Percentiles rank a stretch among this genome's conserved stretches.
phyloP scores from a whole-genome alignment of 2,888 invertebrate species.

The Anticlea derivata region DNA sequence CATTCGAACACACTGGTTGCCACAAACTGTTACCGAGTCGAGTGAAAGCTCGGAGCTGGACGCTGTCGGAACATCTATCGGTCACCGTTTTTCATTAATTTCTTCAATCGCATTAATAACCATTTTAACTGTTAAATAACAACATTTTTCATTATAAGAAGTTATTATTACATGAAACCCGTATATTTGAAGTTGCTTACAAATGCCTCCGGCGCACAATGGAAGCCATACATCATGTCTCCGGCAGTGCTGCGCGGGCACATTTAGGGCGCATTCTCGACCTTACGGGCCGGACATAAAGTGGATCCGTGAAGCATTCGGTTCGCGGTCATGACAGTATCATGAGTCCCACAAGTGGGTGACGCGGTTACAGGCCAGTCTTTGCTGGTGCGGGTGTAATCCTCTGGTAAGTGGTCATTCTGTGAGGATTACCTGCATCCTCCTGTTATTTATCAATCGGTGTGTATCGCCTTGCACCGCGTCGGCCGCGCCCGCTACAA shows the following conservation, averaged over 20 bases:
- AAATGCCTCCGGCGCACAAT: slow-evolving; percentile 55
- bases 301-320: not conserved
- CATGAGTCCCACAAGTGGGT: slow-evolving; percentile 10
- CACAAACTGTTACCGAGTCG: not conserved
- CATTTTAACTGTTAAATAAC: slow-evolving; percentile 53
- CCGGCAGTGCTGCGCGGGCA: slow-evolving; percentile 24
- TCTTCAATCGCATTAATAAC: slow-evolving; percentile 44
- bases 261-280: slow-evolving; percentile 15
- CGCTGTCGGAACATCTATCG: not conserved
- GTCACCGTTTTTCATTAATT: slow-evolving; percentile 22
- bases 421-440: slow-evolving; percentile 66
- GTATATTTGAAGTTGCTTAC: slow-evolving; percentile 55
- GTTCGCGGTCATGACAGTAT: slow-evolving; percentile 3
- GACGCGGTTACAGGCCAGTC: slow-evolving; percentile 42
- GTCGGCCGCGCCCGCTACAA: slow-evolving; percentile 25
- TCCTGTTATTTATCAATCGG: slow-evolving; percentile 74
- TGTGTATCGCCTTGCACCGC: slow-evolving; percentile 27
- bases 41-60: not conserved
- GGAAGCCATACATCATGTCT: slow-evolving; percentile 54
- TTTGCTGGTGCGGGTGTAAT: slow-evolving; percentile 56
- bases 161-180: slow-evolving; percentile 59
- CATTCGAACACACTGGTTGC: too few relatives aligned
- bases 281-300: slow-evolving; percentile 21
- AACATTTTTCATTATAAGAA: slow-evolving; percentile 67
- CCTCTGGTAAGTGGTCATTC: slow-evolving; percentile 66